phyloP scores from a whole-genome alignment of 2,113 vertebrate species.

The Amphiprion ocellaris region DNA sequence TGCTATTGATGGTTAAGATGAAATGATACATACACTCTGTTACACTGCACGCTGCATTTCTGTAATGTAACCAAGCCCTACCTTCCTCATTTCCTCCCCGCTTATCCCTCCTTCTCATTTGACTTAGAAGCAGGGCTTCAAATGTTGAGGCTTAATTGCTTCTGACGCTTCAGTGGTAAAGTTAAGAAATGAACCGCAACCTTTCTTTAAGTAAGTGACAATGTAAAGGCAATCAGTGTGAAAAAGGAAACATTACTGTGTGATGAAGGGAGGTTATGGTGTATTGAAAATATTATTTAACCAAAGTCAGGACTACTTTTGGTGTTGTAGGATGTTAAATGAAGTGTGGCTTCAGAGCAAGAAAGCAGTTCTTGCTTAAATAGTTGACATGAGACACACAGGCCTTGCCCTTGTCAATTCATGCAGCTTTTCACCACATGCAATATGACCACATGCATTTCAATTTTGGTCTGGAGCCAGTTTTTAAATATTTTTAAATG shows the following conservation, averaged over 20 bases:
- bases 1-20: background rate
- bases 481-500: too few species aligned
- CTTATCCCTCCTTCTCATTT: conserved; percentile 34
- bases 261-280: conserved; percentile 31
- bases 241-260: conserved; percentile 24
- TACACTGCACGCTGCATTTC: conserved; percentile 7
- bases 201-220: conserved; percentile 42
- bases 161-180: conserved; percentile 43
- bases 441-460: background rate
- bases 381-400: background rate
- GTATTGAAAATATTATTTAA: conserved; percentile 20
- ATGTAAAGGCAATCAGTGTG: conserved; percentile 47
- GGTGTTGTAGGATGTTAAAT: conserved; percentile 36
- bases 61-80: conserved; percentile 14
- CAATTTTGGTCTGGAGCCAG: background rate
- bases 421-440: conserved; percentile 14
- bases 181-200: conserved; percentile 28
- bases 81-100: conserved; percentile 24
- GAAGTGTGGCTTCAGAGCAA: background rate
- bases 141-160: conserved; percentile 49
- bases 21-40: conserved; percentile 4
- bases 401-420: background rate
- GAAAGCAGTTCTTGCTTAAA: background rate
- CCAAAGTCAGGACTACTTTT: conserved; percentile 33
- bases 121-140: conserved; percentile 53